Percentiles rank a stretch among this genome's conserved stretches.
Conservation (phyloP, 2,113 vertebrate genomes). For the Chrysemys picta region DNA sequence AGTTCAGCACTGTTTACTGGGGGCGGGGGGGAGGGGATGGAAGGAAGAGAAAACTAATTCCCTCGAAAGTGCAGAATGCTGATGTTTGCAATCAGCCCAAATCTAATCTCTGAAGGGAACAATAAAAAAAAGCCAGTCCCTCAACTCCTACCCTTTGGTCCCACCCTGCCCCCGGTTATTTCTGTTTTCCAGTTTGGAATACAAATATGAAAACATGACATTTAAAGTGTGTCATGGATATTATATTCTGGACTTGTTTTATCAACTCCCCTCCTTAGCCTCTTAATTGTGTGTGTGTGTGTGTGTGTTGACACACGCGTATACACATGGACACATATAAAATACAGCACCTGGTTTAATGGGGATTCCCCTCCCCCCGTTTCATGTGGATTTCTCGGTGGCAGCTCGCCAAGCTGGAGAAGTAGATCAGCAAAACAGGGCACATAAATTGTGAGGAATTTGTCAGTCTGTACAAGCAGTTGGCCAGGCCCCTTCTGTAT, state of each 20-base stretch:
- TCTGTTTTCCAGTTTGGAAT: neutral
- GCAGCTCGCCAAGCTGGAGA: slow-evolving; percentile 20
- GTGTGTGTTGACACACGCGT: neutral
- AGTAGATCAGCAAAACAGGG: neutral
- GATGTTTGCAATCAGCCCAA: neutral
- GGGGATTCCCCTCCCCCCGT: neutral
- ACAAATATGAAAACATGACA: neutral
- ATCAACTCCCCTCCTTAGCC: neutral
- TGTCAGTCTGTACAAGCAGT: neutral
- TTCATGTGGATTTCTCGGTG: neutral
- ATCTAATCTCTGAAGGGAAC: neutral
- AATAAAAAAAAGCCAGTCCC: neutral
- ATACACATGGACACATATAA: fast-evolving
- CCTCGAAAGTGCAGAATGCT: fast-evolving
- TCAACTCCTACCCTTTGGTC: neutral
- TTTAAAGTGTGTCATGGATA: neutral
- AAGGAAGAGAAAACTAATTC: neutral
- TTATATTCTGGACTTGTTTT: neutral
- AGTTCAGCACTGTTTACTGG: neutral
- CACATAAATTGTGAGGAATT: neutral
- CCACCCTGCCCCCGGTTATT: neutral
- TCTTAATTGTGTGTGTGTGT: neutral
- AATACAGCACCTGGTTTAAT: neutral
- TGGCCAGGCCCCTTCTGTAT: neutral
- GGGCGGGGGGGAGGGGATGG: neutral